A percentile compares a stretch with the other conserved stretches of the same genome.
Evolutionary conservation across 2,797 vertebrate species (phyloP).

Genomic region (Muscicapa striata): DNA sequence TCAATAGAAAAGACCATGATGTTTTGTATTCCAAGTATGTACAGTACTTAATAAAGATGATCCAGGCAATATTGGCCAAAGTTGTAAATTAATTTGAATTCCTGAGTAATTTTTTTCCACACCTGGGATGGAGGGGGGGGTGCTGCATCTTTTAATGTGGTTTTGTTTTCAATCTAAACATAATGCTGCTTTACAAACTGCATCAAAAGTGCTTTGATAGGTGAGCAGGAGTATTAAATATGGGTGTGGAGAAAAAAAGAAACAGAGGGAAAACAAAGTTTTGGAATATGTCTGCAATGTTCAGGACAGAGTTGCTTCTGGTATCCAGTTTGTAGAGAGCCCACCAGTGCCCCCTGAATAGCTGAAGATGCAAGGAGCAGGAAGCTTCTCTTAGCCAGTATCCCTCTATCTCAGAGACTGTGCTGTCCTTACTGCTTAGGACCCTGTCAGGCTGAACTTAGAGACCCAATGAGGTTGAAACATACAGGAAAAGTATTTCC

Average conservation of each 20-base stretch:
- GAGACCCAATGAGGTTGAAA: neutral
- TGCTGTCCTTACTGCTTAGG: neutral
- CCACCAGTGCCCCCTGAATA: neutral
- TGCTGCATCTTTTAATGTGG: neutral
- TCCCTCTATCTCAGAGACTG: neutral
- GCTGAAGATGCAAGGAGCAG: neutral
- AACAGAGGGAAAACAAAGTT: neutral
- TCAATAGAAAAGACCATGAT: neutral
- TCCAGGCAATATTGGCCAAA: neutral
- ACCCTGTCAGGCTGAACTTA: neutral
- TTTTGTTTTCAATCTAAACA: neutral
- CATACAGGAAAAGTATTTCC: neutral
- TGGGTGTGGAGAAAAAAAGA: neutral
- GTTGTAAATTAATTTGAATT: neutral
- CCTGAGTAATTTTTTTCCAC: neutral
- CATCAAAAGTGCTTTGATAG: neutral
- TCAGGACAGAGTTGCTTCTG: neutral
- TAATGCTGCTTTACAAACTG: neutral
- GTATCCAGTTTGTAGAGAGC: neutral
- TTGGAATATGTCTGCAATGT: neutral
- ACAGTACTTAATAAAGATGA: slow-evolving; percentile 56
- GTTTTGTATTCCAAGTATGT: slow-evolving; percentile 28
- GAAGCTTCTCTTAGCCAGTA: neutral
- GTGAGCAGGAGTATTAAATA: neutral
- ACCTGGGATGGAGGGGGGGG: neutral